Evolutionary conservation across 2,797 vertebrate species (phyloP).

Genomic region (Tolypeutes matacus): DNA sequence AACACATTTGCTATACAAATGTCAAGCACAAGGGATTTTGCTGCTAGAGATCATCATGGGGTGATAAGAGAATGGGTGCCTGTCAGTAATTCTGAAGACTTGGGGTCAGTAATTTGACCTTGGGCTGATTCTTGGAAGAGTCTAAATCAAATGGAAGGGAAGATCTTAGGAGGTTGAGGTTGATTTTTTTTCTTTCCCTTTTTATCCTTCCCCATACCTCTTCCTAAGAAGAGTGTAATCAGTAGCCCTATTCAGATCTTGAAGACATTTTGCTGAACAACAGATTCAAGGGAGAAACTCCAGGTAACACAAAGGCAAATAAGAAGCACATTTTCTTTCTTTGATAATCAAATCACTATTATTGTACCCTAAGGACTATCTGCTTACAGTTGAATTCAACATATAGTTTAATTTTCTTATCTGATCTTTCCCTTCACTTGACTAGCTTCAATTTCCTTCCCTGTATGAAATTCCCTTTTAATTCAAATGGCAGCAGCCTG

Average conservation of each 20-base stretch:
- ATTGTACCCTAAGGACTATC: conserved; percentile 84
- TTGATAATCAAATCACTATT: conserved; percentile 86
- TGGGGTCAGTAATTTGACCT: conserved; percentile 63
- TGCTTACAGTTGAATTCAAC: conserved; percentile 84
- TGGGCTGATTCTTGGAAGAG: conserved; percentile 67
- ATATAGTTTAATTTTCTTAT: conserved; percentile 86
- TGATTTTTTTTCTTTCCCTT: background rate
- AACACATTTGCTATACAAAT: background rate
- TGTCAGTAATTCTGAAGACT: conserved; percentile 67
- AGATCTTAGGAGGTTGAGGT: background rate
- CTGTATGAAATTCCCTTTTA: conserved; percentile 84
- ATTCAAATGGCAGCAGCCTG: conserved; percentile 77
- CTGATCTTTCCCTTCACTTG: conserved; percentile 81
- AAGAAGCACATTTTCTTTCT: conserved; percentile 78
- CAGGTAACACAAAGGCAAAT: conserved; percentile 79
- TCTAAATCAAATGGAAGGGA: accelerated
- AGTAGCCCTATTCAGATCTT: conserved; percentile 71
- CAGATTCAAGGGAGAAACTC: conserved; percentile 81
- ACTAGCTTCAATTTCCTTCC: conserved; percentile 82
- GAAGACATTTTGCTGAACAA: conserved; percentile 80
- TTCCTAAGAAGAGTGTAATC: conserved; percentile 74
- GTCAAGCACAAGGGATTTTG: background rate
- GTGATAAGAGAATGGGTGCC: background rate
- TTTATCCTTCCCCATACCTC: background rate
- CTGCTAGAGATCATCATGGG: background rate